A percentile compares a stretch with the other conserved stretches of the same genome.
phyloP scores from a whole-genome alignment of 2,888 invertebrate genomes.

The Tetrapedia diversipes region DNA sequence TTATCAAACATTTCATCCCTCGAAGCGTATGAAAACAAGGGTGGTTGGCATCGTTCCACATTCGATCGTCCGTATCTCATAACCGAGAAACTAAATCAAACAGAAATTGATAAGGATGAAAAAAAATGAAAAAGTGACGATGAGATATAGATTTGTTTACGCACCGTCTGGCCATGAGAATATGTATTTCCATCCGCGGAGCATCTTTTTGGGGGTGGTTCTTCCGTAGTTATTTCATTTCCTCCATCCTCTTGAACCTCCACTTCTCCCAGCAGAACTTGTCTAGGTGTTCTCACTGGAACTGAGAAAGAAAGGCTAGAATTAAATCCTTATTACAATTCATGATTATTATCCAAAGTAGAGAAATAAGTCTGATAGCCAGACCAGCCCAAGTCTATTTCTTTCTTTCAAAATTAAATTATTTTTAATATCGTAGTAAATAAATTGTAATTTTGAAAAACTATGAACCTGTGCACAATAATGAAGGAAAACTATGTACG shows the following conservation, averaged over 20 bases:
- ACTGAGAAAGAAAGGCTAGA: conserved; percentile 62
- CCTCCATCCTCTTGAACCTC: conserved; percentile 70
- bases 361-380: too few species aligned
- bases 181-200: conserved; percentile 76
- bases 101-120: background rate
- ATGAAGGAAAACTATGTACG: too few species aligned
- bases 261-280: conserved; percentile 76
- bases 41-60: conserved; percentile 14
- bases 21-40: background rate
- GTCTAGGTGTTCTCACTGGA: conserved; percentile 72
- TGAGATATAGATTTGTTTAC: conserved; percentile 17
- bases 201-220: conserved; percentile 76
- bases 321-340: too few species aligned
- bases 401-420: too few species aligned
- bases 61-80: background rate
- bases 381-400: too few species aligned
- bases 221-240: conserved; percentile 73
- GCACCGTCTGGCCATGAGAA: conserved; percentile 78
- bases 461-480: too few species aligned
- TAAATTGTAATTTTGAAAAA: too few species aligned
- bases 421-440: too few species aligned
- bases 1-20: conserved; percentile 15
- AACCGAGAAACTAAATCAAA: background rate
- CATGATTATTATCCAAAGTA: too few species aligned
- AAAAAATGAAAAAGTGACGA: background rate